These are phyloP conservation scores for Therioaphis trifolii DNA, from an alignment of 2,888 invertebrate genomes.

Conservation along the genomic window DNA sequence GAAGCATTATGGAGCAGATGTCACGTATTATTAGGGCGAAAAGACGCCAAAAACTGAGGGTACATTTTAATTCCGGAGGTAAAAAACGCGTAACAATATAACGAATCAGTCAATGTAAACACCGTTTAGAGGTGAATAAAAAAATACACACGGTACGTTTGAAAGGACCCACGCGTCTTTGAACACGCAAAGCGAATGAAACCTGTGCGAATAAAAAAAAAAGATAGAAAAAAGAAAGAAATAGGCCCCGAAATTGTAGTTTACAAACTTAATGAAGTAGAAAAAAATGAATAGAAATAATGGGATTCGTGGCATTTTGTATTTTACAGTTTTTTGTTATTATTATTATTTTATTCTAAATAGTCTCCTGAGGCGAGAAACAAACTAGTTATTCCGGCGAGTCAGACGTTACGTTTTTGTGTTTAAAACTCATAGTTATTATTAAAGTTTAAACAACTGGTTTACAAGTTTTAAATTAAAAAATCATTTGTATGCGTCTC, in stretches of 20 bases:
- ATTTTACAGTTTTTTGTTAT: slow-evolving; percentile 31
- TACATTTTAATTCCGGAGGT: slow-evolving; percentile 49
- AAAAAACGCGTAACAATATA: slow-evolving; percentile 33
- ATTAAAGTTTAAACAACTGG: slow-evolving; percentile 42
- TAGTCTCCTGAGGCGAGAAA: slow-evolving; percentile 38
- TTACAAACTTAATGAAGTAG: slow-evolving; percentile 37
- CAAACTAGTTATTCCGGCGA: slow-evolving; percentile 46
- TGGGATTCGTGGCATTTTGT: slow-evolving; percentile 38
- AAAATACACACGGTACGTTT: not conserved
- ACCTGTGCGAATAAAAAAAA: not conserved
- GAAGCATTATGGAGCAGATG: slow-evolving; percentile 51
- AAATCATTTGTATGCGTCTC: slow-evolving; percentile 1
- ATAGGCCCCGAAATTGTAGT: not conserved
- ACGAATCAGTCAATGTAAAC: slow-evolving; percentile 17
- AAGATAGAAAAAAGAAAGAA: not conserved
- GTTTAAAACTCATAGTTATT: slow-evolving; percentile 34
- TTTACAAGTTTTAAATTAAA: slow-evolving; percentile 34
- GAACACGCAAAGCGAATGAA: slow-evolving; percentile 43
- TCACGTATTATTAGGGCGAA: slow-evolving; percentile 49
- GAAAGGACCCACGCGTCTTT: not conserved
- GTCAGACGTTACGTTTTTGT: not conserved
- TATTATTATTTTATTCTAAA: not conserved
- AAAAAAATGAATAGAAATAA: slow-evolving; percentile 16
- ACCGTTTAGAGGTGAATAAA: slow-evolving; percentile 23
- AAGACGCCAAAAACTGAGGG: slow-evolving; percentile 47